Conservation (phyloP, 2,888 invertebrate species). For the Dicyrtomina minuta region DNA sequence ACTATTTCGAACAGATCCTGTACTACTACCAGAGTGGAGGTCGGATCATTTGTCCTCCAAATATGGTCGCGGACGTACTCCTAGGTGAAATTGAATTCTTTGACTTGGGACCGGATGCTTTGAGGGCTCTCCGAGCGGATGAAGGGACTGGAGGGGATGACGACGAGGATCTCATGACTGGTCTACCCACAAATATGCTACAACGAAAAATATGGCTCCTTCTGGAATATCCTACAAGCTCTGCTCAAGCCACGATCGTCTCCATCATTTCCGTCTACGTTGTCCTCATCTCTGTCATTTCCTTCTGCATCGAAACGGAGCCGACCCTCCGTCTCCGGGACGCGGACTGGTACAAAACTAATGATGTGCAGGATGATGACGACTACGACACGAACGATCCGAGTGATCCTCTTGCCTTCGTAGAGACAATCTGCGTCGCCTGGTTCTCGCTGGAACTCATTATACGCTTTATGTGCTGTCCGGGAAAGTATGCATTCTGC, state of each 20-base stretch:
- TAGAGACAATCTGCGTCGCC: slow-evolving; percentile 62
- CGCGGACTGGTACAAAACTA: neutral
- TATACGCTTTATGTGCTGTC: slow-evolving; percentile 57
- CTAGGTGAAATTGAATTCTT: slow-evolving; percentile 40
- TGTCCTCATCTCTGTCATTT: slow-evolving; percentile 61
- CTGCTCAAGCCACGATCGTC: slow-evolving; percentile 60
- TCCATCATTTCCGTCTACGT: slow-evolving; percentile 62
- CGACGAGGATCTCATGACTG: slow-evolving; percentile 12
- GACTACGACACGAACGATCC: neutral
- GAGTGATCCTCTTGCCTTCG: slow-evolving; percentile 62
- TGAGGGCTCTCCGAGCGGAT: slow-evolving; percentile 27
- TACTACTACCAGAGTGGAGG: slow-evolving; percentile 40
- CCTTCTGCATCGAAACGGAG: slow-evolving; percentile 63
- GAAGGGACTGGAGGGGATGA: neutral
- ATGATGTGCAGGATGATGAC: neutral
- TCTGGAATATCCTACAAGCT: slow-evolving; percentile 63
- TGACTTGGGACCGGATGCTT: slow-evolving; percentile 19
- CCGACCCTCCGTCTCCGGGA: slow-evolving; percentile 57
- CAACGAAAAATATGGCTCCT: slow-evolving; percentile 61
- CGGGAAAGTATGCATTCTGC: slow-evolving; percentile 60
- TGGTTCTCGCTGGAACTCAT: slow-evolving; percentile 61
- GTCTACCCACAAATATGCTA: slow-evolving; percentile 57
- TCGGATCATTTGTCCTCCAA: slow-evolving; percentile 34
- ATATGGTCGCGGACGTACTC: slow-evolving; percentile 34
- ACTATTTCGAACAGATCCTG: slow-evolving; percentile 33